These are phyloP conservation scores for Chinchilla lanigera DNA, from an alignment of 2,113 vertebrate genomes.

Conservation along the genomic window DNA sequence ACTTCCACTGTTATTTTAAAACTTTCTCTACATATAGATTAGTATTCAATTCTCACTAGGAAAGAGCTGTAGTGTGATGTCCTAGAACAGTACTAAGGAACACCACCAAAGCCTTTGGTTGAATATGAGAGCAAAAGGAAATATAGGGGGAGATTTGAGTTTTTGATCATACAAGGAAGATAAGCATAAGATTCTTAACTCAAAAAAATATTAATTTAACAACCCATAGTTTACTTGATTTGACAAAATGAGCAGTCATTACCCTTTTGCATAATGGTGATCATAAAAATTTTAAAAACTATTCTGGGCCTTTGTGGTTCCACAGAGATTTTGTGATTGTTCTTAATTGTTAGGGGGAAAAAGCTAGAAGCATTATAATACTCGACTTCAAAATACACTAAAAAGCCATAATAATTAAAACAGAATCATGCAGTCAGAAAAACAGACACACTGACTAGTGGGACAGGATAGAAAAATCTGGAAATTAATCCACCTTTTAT, in stretches of 20 bases:
- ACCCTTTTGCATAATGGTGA: neutral
- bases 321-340: neutral
- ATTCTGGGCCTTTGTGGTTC: neutral
- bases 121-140: neutral
- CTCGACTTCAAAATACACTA: neutral
- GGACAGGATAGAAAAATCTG: neutral
- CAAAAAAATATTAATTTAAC: slow-evolving; percentile 15
- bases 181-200: neutral
- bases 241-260: neutral
- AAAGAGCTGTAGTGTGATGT: slow-evolving; percentile 7
- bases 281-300: neutral
- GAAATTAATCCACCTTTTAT: too few relatives aligned
- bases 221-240: neutral
- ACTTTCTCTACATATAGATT: slow-evolving; percentile 50
- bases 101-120: neutral
- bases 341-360: neutral
- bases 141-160: neutral
- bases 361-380: neutral
- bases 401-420: neutral
- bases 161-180: neutral
- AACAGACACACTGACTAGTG: neutral
- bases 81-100: slow-evolving; percentile 8
- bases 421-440: neutral
- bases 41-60: slow-evolving; percentile 40
- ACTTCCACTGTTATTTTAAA: slow-evolving; percentile 63